Evolutionary conservation across 2,113 vertebrate species (phyloP).

Genomic region (Leuciscus idus): DNA sequence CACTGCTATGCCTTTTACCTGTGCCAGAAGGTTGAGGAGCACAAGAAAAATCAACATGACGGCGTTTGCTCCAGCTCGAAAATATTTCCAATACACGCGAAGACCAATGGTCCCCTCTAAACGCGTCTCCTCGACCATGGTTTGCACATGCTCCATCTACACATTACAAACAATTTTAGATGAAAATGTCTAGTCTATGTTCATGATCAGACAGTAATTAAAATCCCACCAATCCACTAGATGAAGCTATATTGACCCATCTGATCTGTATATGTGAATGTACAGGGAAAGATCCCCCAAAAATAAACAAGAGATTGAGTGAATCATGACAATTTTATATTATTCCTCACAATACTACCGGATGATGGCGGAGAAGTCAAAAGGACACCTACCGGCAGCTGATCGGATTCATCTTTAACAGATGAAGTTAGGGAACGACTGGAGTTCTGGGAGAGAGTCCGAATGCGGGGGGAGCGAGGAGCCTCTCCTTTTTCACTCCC

Average conservation of each 20-base stretch:
- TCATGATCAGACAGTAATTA: neutral
- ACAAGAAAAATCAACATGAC: conserved; percentile 75
- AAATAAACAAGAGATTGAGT: neutral
- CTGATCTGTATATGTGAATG: conserved; percentile 60
- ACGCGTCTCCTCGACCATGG: conserved; percentile 82
- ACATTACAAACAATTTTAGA: neutral
- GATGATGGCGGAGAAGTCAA: neutral
- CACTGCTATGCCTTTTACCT: conserved; percentile 74
- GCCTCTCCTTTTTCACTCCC: conserved; percentile 42
- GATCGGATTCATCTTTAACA: conserved; percentile 80
- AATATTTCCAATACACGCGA: conserved; percentile 85
- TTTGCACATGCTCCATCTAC: conserved; percentile 78
- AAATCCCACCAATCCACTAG: neutral
- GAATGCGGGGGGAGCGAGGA: conserved; percentile 68
- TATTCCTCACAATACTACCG: neutral
- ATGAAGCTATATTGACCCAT: neutral
- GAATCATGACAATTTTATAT: neutral
- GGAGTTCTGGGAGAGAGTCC: conserved; percentile 87
- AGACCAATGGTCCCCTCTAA: conserved; percentile 82
- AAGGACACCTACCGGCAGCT: conserved; percentile 70
- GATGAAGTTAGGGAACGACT: conserved; percentile 84
- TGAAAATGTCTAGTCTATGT: neutral
- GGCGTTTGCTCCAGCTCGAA: conserved; percentile 82
- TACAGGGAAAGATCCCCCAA: neutral
- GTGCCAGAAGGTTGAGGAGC: conserved; percentile 80